Percentiles rank a stretch among this genome's conserved stretches.
phyloP scores from a whole-genome alignment of 2,888 invertebrate genomes.

The Patella caerulea region DNA sequence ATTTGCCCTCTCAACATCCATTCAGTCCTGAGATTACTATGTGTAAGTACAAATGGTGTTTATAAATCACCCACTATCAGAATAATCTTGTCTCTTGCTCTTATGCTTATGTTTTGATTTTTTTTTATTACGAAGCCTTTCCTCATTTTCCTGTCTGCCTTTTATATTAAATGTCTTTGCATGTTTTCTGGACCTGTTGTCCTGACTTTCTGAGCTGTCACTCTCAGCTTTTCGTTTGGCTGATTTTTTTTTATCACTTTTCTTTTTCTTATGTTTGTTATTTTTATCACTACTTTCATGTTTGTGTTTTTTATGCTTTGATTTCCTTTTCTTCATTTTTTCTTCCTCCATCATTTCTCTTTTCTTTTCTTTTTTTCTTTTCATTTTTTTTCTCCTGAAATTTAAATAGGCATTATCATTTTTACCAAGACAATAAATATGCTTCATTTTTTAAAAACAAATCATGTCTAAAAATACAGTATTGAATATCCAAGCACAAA shows the following conservation, averaged over 20 bases:
- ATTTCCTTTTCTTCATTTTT: slow-evolving; percentile 1
- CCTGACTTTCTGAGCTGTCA: neutral
- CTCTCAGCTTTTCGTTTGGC: neutral
- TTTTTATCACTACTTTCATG: slow-evolving; percentile 1
- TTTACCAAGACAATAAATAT: too few species aligned
- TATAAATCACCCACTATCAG: too few species aligned
- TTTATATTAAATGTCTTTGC: neutral
- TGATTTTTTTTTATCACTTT: slow-evolving; percentile 6
- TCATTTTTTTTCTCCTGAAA: slow-evolving; percentile 20
- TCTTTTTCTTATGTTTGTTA: slow-evolving; percentile 3
- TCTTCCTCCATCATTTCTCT: neutral
- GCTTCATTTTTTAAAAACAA: too few species aligned
- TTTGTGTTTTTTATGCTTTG: neutral
- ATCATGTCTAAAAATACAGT: too few species aligned
- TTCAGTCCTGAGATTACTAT: too few species aligned
- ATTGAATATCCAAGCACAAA: too few species aligned
- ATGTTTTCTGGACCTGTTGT: slow-evolving; percentile 1
- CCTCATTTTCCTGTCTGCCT: neutral
- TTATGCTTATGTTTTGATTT: too few species aligned
- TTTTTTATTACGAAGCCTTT: neutral
- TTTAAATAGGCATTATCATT: neutral
- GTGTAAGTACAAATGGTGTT: too few species aligned
- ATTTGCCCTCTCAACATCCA: too few species aligned
- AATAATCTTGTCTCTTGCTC: too few species aligned
- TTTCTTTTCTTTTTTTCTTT: slow-evolving; percentile 21